Percentiles rank a stretch among this genome's conserved stretches.
Conservation (phyloP, 2,113 vertebrate genomes). For the Scophthalmus maximus region DNA sequence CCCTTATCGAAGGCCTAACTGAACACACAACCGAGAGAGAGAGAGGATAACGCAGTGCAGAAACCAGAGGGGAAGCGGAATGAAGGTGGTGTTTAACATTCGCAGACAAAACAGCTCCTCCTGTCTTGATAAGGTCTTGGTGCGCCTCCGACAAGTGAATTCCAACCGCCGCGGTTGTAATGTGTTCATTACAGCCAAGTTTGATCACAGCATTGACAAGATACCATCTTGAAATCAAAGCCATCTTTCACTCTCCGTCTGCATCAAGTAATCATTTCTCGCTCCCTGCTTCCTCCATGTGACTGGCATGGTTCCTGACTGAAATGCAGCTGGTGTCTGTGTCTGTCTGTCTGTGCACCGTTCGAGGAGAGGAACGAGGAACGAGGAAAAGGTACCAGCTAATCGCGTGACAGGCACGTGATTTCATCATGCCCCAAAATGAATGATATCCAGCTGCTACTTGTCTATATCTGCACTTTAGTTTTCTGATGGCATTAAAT, state of each 20-base stretch:
- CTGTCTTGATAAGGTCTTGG: conserved; percentile 46
- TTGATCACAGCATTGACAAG: conserved; percentile 27
- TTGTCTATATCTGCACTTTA: background rate
- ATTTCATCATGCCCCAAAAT: conserved; percentile 1
- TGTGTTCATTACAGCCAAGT: conserved; percentile 31
- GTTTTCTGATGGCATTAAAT: too few relatives aligned
- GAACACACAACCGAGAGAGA: conserved; percentile 26
- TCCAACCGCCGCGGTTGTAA: conserved; percentile 24
- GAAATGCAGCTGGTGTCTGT: conserved; percentile 23
- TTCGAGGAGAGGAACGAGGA: too few relatives aligned
- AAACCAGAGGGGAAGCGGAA: conserved; percentile 13
- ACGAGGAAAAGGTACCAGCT: conserved; percentile 7
- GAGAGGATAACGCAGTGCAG: conserved; percentile 14
- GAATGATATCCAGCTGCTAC: conserved; percentile 26
- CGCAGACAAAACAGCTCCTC: conserved; percentile 30
- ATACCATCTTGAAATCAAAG: conserved; percentile 30
- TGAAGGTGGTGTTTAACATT: conserved; percentile 46
- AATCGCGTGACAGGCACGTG: background rate
- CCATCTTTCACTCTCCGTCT: conserved; percentile 33
- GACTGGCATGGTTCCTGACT: conserved; percentile 27
- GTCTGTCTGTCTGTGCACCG: background rate
- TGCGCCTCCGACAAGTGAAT: conserved; percentile 23
- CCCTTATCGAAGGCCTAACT: conserved; percentile 33
- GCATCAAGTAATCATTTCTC: conserved; percentile 32
- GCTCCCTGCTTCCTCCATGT: conserved; percentile 23